Conservation (phyloP, 2,797 vertebrate genomes). For the Coilia nasus region DNA sequence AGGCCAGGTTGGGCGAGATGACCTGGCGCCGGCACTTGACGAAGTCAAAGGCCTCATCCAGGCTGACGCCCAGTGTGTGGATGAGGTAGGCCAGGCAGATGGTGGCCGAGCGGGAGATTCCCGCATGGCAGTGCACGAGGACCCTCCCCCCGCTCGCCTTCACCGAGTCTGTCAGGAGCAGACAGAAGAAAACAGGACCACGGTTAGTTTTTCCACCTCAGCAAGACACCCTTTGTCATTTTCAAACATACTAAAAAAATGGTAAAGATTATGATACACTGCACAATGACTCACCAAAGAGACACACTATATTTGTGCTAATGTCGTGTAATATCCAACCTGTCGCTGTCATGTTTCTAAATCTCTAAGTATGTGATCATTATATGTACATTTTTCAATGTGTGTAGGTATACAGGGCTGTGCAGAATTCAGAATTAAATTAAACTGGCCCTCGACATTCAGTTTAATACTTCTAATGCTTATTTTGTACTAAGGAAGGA, state of each 20-base stretch:
- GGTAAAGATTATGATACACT: neutral
- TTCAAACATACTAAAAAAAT: too few relatives aligned
- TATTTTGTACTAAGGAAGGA: too few relatives aligned
- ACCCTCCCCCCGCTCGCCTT: constrained; percentile 82
- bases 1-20: constrained; percentile 86
- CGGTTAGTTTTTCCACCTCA: too few relatives aligned
- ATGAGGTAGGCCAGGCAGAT: constrained; percentile 90
- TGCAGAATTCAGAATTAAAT: too few relatives aligned
- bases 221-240: too few relatives aligned
- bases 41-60: constrained; percentile 87
- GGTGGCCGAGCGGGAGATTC: constrained; percentile 87
- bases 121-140: constrained; percentile 88
- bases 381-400: too few relatives aligned
- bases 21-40: constrained; percentile 83
- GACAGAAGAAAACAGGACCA: neutral
- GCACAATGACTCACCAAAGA: neutral
- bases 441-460: too few relatives aligned
- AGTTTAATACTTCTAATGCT: too few relatives aligned
- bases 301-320: neutral
- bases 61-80: constrained; percentile 77
- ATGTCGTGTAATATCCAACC: neutral
- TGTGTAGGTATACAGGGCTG: too few relatives aligned
- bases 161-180: constrained; percentile 74
- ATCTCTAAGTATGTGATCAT: too few relatives aligned
- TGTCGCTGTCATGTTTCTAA: too few relatives aligned